phyloP scores from a whole-genome alignment of 2,888 invertebrate genomes.

The Molorchus minor region DNA sequence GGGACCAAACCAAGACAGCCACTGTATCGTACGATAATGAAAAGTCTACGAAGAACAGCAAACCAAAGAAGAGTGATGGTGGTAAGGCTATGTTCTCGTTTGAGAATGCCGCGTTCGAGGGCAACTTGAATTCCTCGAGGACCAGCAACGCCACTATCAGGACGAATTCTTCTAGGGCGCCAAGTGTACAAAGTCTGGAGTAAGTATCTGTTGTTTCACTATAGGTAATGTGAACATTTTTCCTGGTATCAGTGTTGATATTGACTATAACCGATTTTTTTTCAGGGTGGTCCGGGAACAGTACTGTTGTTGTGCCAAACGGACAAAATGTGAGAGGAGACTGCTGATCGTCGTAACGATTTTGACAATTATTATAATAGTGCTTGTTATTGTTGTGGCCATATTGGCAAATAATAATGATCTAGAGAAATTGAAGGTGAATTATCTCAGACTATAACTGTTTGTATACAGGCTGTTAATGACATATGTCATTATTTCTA shows the following conservation, averaged over 20 bases:
- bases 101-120: conserved; percentile 47
- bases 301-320: conserved; percentile 60
- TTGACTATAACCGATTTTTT: too few relatives aligned
- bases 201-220: too few relatives aligned
- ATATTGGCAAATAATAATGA: conserved; percentile 33
- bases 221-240: too few relatives aligned
- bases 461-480: too few relatives aligned
- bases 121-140: conserved; percentile 30
- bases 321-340: conserved; percentile 58
- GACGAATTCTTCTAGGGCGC: conserved; percentile 46
- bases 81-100: conserved; percentile 33
- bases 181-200: conserved; percentile 53
- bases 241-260: too few relatives aligned
- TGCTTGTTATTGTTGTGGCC: conserved; percentile 53
- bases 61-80: conserved; percentile 22
- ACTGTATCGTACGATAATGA: conserved; percentile 32
- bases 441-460: background rate
- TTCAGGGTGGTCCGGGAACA: conserved; percentile 61
- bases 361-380: conserved; percentile 56
- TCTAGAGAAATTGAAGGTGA: background rate
- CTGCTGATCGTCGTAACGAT: conserved; percentile 57
- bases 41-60: conserved; percentile 22
- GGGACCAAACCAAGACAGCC: conserved; percentile 15
- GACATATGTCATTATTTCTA: too few relatives aligned
- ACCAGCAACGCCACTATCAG: conserved; percentile 36